phyloP scores from a whole-genome alignment of 2,113 vertebrate genomes.

The Dasyurus viverrinus region DNA sequence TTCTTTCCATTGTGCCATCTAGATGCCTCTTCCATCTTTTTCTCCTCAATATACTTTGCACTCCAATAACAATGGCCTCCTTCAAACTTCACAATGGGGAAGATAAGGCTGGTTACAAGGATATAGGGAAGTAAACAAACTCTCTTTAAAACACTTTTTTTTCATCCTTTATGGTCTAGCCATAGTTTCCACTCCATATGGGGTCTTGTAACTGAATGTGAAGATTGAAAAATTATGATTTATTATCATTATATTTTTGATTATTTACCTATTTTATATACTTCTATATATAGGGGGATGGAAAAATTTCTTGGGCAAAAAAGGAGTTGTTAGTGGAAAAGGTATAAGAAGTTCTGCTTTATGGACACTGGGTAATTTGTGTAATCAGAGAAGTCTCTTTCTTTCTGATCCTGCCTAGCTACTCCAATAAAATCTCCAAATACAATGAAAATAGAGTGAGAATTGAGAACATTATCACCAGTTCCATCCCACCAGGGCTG shows the following conservation, averaged over 20 bases:
- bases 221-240: too few species aligned
- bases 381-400: background rate
- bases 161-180: background rate
- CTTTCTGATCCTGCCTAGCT: background rate
- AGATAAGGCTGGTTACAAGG: background rate
- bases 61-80: too few species aligned
- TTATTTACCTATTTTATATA: too few species aligned
- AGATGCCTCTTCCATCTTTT: background rate
- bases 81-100: background rate
- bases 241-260: too few species aligned
- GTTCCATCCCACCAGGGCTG: background rate
- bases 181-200: too few species aligned
- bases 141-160: background rate
- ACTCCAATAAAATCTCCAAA: background rate
- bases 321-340: too few species aligned
- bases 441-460: background rate
- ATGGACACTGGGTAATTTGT: background rate
- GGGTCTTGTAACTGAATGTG: too few species aligned
- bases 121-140: background rate
- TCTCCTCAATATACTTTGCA: background rate
- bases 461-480: background rate
- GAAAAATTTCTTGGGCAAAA: too few species aligned
- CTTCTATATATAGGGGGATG: too few species aligned
- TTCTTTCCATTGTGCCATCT: background rate
- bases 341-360: too few species aligned